Conservation (phyloP, 2,113 vertebrate genomes). For the Bujurquina vittata region DNA sequence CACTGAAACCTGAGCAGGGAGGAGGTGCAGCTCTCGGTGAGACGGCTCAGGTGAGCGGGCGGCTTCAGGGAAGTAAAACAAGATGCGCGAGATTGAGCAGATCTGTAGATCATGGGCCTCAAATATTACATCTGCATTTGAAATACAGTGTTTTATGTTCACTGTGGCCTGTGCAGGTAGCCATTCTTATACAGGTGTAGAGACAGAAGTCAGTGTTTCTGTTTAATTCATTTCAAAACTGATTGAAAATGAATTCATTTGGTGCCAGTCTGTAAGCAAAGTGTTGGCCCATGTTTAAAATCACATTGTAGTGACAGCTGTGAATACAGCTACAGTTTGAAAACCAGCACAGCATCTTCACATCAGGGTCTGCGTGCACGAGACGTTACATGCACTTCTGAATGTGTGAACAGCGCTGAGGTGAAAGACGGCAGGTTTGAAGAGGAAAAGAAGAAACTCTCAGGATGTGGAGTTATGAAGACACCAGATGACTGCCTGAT, state of each 20-base stretch:
- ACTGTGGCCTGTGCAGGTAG: not conserved
- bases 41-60: not conserved
- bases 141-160: not conserved
- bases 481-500: not conserved
- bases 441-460: not conserved
- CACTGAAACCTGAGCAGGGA: conserved; percentile 58
- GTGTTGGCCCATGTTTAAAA: not conserved
- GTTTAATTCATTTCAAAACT: not conserved
- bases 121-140: not conserved
- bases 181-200: not conserved
- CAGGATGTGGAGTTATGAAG: not conserved
- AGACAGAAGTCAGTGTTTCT: not conserved
- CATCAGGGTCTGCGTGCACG: not conserved
- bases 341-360: not conserved
- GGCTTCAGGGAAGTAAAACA: not conserved
- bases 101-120: not conserved
- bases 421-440: not conserved
- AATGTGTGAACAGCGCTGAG: not conserved
- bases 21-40: not conserved
- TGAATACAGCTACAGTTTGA: not conserved
- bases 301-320: not conserved
- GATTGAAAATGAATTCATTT: not conserved
- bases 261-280: not conserved
- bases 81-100: not conserved
- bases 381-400: not conserved